Evolutionary conservation across 2,797 vertebrate species (phyloP), one percentile per base, ranked within the genome.

Genomic region (Anguilla anguilla): DNA sequence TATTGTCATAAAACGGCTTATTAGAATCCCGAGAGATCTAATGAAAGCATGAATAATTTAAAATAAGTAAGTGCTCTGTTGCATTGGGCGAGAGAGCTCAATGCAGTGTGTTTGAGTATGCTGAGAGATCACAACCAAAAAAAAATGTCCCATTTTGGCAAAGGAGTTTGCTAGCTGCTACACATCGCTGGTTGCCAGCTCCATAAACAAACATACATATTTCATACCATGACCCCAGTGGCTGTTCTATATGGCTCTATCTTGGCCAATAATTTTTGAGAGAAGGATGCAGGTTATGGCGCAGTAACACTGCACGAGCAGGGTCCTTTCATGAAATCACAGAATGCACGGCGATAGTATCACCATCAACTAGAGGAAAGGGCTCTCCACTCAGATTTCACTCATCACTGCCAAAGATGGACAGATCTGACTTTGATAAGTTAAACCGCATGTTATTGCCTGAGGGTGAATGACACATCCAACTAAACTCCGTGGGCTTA

Each of bases 21-120:
- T 81, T 81, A 81, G 5, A 81, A 46, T 49, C 77, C 77, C 17
- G 5, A 77, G 77, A 49, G 77, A 81, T 81, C 77, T 81, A 81
- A 81, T 81, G 22, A 81, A 22, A 49, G 39, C 0, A 81, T 81
- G 77, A 81, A 81, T 49, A 81, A 81, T 81, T 43, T n/a, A 81
- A 81, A 46, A 74, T 74, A 81, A 81, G 77, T 46, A 46, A 81
- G 17, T 46, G 77, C 43, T 43, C 43, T 81, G 77, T 25, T 22
- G 3, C 10, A 43, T 49, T 43, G 19, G 43, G 77, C 49, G 39
- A 5, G 43, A 46, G 39, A 6, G 17, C 77, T 25, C 39, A 49
- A 49, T 49, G 39, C 9, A 49, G 17, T 1, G 35, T 43, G 31
- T 77, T 77, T 19, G 35, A 77, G 35, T 77, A 77, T 43, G 35